Percentiles rank a stretch among this genome's conserved stretches.
These are phyloP conservation scores for Drosophila nasuta DNA, from an alignment of 1,140 invertebrate species.

Conservation along the genomic window DNA sequence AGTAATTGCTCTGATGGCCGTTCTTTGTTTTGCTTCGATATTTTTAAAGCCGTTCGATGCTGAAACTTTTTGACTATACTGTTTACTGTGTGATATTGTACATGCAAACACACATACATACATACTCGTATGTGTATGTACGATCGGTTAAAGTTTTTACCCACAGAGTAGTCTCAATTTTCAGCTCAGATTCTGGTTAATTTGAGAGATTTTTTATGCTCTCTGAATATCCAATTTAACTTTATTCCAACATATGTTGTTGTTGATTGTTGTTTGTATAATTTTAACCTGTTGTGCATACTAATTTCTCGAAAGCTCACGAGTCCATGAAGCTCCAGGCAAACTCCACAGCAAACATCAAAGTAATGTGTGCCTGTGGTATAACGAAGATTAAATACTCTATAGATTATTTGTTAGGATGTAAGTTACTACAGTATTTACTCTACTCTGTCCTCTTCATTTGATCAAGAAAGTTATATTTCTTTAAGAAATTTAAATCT, in stretches of 20 bases:
- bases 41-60: slow-evolving; percentile 29
- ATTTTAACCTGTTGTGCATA: slow-evolving; percentile 77
- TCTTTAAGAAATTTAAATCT: too few relatives aligned
- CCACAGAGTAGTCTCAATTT: slow-evolving; percentile 21
- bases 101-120: too few relatives aligned
- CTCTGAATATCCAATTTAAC: slow-evolving; percentile 65
- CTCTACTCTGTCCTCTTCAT: too few relatives aligned
- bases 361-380: not conserved
- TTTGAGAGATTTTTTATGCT: slow-evolving; percentile 44
- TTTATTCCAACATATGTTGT: slow-evolving; percentile 27
- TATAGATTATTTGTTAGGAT: not conserved
- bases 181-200: slow-evolving; percentile 23
- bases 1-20: slow-evolving; percentile 69
- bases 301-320: slow-evolving; percentile 44
- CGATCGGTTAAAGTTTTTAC: slow-evolving; percentile 17
- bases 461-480: too few relatives aligned
- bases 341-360: slow-evolving; percentile 5
- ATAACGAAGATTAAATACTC: not conserved
- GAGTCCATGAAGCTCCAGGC: slow-evolving; percentile 3
- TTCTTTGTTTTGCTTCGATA: slow-evolving; percentile 39
- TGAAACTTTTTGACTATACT: slow-evolving; percentile 19
- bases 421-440: too few relatives aligned
- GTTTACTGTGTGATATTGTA: slow-evolving; percentile 7
- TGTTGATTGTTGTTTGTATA: slow-evolving; percentile 60
- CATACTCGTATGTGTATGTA: not conserved